Percentiles rank a stretch among this genome's conserved stretches.
phyloP scores from a whole-genome alignment of 2,797 vertebrate species.

The Gymnoscopelus microlampas region DNA sequence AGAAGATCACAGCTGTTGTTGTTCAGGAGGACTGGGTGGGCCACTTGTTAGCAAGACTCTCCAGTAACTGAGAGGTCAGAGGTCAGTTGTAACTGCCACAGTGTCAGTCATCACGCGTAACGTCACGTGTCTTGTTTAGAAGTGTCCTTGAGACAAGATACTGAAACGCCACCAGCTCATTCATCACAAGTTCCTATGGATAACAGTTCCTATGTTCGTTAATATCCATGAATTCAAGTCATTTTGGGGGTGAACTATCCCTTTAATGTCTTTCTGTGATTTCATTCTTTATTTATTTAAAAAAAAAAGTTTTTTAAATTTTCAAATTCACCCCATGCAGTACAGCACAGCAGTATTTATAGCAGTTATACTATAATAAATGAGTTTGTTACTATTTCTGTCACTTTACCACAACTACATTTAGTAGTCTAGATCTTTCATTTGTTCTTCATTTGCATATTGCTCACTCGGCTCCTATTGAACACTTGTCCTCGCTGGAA shows the following conservation, averaged over 20 bases:
- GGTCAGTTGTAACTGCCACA: conserved; percentile 32
- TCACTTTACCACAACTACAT: too few species aligned
- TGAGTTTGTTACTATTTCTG: too few species aligned
- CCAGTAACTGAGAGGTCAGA: conserved; percentile 27
- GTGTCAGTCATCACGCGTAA: conserved; percentile 13
- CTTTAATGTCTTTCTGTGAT: conserved; percentile 29
- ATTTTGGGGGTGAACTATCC: too few species aligned
- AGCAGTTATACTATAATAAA: too few species aligned
- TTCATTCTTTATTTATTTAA: conserved; percentile 6
- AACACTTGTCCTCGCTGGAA: too few species aligned
- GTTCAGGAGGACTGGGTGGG: neutral
- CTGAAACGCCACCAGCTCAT: neutral
- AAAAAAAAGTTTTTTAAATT: too few species aligned
- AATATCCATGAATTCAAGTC: too few species aligned
- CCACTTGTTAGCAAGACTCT: conserved; percentile 13
- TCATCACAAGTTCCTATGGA: neutral
- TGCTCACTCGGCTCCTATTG: too few species aligned
- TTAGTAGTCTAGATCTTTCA: too few species aligned
- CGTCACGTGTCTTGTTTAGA: conserved; percentile 3
- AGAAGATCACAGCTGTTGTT: too few species aligned
- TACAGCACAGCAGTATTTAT: neutral
- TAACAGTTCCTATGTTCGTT: conserved; percentile 3
- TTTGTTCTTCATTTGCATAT: too few species aligned
- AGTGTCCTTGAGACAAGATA: conserved; percentile 27
- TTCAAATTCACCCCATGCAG: neutral